phyloP scores from a whole-genome alignment of 2,888 invertebrate species.

The Mamestra brassicae region DNA sequence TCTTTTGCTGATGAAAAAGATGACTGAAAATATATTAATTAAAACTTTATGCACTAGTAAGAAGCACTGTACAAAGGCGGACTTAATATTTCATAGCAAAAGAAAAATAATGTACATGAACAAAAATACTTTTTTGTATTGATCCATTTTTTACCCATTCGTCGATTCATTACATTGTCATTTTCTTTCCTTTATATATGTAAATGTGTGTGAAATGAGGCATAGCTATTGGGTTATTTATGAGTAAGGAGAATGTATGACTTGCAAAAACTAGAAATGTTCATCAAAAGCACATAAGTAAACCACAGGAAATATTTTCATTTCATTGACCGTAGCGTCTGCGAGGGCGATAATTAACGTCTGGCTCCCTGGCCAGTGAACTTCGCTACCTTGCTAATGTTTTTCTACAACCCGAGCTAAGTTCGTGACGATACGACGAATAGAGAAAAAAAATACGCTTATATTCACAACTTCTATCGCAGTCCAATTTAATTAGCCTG shows the following conservation, averaged over 20 bases:
- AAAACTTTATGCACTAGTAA: no score
- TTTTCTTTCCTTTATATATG: conserved; percentile 16
- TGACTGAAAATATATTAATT: neutral
- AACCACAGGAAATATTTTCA: conserved; percentile 9
- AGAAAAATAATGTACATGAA: neutral
- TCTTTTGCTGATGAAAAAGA: neutral
- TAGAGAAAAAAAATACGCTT: neutral
- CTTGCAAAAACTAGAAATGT: neutral
- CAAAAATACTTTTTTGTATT: neutral
- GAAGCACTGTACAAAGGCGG: no score
- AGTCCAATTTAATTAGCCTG: no score
- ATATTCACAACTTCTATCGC: no score
- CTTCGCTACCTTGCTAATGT: neutral
- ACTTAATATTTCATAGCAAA: neutral
- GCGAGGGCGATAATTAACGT: neutral
- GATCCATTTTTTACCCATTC: conserved; percentile 6
- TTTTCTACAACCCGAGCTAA: no score
- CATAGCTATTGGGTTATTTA: conserved; percentile 22
- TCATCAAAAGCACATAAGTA: conserved; percentile 3
- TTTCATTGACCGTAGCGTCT: neutral
- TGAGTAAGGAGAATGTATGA: conserved; percentile 1
- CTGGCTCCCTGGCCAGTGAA: conserved; percentile 2
- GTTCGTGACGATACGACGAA: neutral
- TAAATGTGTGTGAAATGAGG: conserved; percentile 30
- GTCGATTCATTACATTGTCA: neutral